Percentiles rank a stretch among this genome's conserved stretches.
These are phyloP conservation scores for Microplitis mediator DNA, from an alignment of 1,140 invertebrate species.

Conservation along the genomic window DNA sequence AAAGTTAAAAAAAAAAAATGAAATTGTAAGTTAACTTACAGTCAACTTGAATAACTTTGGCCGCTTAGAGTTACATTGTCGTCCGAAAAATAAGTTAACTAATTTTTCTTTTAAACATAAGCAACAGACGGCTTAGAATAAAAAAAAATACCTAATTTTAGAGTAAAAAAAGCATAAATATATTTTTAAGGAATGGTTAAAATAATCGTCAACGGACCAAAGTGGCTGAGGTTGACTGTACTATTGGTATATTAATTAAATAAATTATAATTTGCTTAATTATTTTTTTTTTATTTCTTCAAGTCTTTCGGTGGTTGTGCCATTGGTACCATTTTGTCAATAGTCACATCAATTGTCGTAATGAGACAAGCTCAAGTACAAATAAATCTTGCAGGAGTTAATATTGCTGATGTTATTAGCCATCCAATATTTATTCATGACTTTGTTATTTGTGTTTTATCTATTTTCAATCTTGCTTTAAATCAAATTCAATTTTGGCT, in stretches of 20 bases:
- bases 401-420: conserved; percentile 46
- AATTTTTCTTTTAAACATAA: too few relatives aligned
- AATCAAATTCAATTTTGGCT: conserved; percentile 54
- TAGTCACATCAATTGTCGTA: conserved; percentile 44
- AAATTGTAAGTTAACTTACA: conserved; percentile 14
- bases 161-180: too few relatives aligned
- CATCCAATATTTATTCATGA: conserved; percentile 57
- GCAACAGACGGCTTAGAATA: too few relatives aligned
- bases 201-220: too few relatives aligned
- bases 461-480: conserved; percentile 48
- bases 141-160: too few relatives aligned
- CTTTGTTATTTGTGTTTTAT: conserved; percentile 51
- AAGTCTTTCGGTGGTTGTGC: conserved; percentile 44
- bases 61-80: too few relatives aligned
- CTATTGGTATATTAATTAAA: neutral
- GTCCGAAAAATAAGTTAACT: too few relatives aligned
- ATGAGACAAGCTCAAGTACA: conserved; percentile 53
- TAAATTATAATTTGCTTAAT: neutral
- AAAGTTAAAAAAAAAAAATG: conserved; percentile 28
- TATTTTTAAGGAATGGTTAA: too few relatives aligned
- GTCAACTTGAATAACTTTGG: neutral
- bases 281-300: conserved; percentile 13
- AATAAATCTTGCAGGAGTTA: conserved; percentile 48
- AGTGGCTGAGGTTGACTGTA: neutral
- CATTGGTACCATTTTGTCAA: conserved; percentile 39